Conservation (phyloP, 2,888 invertebrate species). For the Hydraecia micacea region DNA sequence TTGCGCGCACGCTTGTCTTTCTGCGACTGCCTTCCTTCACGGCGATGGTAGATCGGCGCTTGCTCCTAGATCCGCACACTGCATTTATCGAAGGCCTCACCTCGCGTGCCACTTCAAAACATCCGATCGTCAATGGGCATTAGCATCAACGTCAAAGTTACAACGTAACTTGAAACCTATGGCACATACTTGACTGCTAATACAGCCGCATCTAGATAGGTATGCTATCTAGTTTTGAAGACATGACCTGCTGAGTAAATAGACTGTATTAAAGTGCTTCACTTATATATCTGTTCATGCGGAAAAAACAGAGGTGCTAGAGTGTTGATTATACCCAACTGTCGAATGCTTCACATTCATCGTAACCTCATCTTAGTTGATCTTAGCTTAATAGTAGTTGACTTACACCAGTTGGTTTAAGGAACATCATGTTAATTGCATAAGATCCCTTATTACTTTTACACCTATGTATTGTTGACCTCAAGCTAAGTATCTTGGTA, state of each 20-base stretch:
- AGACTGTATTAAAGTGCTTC: neutral
- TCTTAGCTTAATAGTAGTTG: neutral
- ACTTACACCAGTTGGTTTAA: neutral
- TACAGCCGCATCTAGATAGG: conserved; percentile 5
- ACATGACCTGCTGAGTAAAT: conserved; percentile 28
- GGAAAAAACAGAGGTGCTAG: neutral
- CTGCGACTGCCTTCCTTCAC: conserved; percentile 78
- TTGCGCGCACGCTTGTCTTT: conserved; percentile 83
- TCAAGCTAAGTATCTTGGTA: neutral
- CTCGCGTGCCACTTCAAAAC: conserved; percentile 81
- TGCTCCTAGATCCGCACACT: conserved; percentile 72
- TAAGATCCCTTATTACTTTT: neutral
- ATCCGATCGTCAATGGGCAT: conserved; percentile 76
- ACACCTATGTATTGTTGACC: neutral
- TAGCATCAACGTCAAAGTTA: conserved; percentile 64
- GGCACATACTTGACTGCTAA: conserved; percentile 20
- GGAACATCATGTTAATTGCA: neutral
- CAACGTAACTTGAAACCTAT: conserved; percentile 59
- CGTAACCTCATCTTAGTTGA: neutral
- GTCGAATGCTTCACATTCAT: conserved; percentile 11
- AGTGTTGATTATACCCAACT: neutral
- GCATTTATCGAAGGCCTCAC: conserved; percentile 75
- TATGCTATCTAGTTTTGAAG: conserved; percentile 15
- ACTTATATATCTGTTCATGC: neutral
- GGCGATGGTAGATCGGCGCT: conserved; percentile 55